phyloP scores from a whole-genome alignment of 2,888 invertebrate species.

The Drosophila eohydei region DNA sequence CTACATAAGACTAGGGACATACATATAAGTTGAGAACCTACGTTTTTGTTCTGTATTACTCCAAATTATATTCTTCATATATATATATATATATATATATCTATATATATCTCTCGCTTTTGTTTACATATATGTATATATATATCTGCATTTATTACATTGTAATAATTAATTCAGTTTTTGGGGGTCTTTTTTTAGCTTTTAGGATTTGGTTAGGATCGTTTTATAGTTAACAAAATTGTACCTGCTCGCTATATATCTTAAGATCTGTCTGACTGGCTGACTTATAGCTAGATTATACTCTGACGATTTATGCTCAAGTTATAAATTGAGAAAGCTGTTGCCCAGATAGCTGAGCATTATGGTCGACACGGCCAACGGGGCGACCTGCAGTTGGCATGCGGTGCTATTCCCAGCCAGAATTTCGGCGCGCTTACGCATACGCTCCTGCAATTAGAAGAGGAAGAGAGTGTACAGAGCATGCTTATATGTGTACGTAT shows the following conservation, averaged over 20 bases:
- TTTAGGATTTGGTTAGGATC: constrained; percentile 1
- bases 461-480: not conserved
- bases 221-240: constrained; percentile 50
- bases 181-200: constrained; percentile 18
- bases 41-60: constrained; percentile 53
- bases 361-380: constrained; percentile 77
- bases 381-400: constrained; percentile 78
- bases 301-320: constrained; percentile 67
- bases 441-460: constrained; percentile 84
- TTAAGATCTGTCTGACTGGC: constrained; percentile 29
- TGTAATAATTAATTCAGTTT: constrained; percentile 62
- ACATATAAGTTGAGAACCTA: constrained; percentile 69
- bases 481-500: not conserved
- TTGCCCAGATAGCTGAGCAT: constrained; percentile 82
- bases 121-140: constrained; percentile 5
- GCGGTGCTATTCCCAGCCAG: constrained; percentile 87
- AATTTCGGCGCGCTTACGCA: constrained; percentile 87
- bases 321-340: constrained; percentile 82
- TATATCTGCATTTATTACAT: constrained; percentile 55
- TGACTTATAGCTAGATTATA: constrained; percentile 33
- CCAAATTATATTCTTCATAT: constrained; percentile 10
- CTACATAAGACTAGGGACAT: constrained; percentile 68
- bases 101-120: not conserved
- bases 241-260: constrained; percentile 39
- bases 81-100: constrained; percentile 1